Conservation (phyloP, 2,113 vertebrate genomes). For the Cisticola juncidis region DNA sequence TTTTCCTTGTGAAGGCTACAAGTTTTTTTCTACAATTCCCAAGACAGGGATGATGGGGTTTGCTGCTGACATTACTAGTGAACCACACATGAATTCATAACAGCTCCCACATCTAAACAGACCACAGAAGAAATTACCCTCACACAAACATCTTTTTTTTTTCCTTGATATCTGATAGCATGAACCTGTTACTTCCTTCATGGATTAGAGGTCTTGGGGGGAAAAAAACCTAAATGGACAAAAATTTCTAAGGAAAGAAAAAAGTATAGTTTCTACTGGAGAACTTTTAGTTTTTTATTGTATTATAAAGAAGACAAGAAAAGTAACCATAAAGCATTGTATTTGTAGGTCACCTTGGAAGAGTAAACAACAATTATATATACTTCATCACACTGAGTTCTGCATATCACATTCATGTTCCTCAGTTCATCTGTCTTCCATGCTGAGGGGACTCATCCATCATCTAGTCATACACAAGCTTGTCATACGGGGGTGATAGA, state of each 20-base stretch:
- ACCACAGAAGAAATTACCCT: background rate
- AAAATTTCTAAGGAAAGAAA: background rate
- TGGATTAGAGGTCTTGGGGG: background rate
- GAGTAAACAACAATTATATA: slow-evolving; percentile 30
- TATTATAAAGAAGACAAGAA: background rate
- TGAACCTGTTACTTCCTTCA: background rate
- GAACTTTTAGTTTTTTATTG: background rate
- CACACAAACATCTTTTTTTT: background rate
- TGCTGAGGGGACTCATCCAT: slow-evolving; percentile 22
- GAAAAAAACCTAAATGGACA: background rate
- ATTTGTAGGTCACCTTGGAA: slow-evolving; percentile 40
- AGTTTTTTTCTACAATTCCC: background rate
- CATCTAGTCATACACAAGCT: slow-evolving; percentile 35
- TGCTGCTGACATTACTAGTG: background rate
- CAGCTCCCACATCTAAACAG: background rate
- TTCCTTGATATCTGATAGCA: background rate
- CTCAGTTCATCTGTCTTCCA: slow-evolving; percentile 41
- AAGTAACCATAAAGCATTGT: background rate
- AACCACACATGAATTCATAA: background rate
- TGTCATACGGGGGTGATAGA: slow-evolving; percentile 20
- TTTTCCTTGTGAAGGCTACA: background rate
- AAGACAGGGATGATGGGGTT: background rate
- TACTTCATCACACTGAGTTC: slow-evolving; percentile 11
- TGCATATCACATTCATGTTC: background rate
- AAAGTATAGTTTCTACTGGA: background rate